Percentiles rank a stretch among this genome's conserved stretches.
These are phyloP conservation scores for Ameiurus melas DNA, from an alignment of 2,113 vertebrate species.

Conservation along the genomic window DNA sequence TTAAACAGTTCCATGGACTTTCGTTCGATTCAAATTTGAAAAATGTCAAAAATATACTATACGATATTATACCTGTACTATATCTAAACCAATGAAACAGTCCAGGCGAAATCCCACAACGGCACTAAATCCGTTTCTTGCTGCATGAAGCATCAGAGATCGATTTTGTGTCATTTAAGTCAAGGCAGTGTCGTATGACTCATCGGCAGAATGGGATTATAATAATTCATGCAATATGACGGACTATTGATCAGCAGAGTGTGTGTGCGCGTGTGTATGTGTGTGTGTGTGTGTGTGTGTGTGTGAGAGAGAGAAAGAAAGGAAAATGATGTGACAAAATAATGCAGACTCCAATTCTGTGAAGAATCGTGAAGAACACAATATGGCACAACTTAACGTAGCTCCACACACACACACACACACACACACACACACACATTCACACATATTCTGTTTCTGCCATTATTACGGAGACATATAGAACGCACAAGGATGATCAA, in stretches of 20 bases:
- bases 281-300: not conserved
- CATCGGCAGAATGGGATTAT: conserved; percentile 60
- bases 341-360: conserved; percentile 4
- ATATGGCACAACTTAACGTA: conserved; percentile 15
- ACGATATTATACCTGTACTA: not conserved
- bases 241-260: conserved; percentile 64
- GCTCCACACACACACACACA: conserved; percentile 1
- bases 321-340: conserved; percentile 11
- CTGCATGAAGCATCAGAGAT: conserved; percentile 11
- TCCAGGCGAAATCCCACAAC: not conserved
- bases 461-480: not conserved
- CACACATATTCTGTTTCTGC: not conserved
- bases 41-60: too few relatives aligned
- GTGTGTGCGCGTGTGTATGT: not conserved
- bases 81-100: not conserved
- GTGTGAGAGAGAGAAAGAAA: conserved; percentile 1
- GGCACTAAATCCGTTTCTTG: not conserved
- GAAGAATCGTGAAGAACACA: conserved; percentile 28
- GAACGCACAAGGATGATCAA: too few relatives aligned
- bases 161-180: conserved; percentile 11
- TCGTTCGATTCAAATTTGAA: too few relatives aligned
- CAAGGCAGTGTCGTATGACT: conserved; percentile 36
- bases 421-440: conserved; percentile 20
- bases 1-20: too few relatives aligned
- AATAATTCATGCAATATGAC: conserved; percentile 76